phyloP scores from a whole-genome alignment of 2,888 invertebrate genomes.

The Sthenelais limicola region DNA sequence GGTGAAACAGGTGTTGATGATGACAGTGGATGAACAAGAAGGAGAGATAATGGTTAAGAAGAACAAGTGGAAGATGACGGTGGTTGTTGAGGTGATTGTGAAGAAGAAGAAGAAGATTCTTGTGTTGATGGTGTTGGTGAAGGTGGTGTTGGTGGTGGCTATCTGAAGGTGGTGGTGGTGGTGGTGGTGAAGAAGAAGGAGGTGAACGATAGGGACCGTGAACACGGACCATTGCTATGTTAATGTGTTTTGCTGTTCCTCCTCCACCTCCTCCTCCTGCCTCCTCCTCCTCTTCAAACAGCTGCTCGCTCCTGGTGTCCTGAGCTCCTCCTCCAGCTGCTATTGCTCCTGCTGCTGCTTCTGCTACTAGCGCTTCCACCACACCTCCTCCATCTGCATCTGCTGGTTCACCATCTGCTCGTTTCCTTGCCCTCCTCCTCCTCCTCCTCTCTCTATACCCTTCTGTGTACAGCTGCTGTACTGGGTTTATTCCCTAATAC shows the following conservation, averaged over 20 bases:
- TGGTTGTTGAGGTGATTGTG: no score
- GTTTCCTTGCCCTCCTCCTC: not conserved
- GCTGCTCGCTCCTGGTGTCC: slow-evolving; percentile 15
- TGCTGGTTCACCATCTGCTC: no score
- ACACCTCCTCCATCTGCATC: not conserved
- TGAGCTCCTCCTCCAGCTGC: no score
- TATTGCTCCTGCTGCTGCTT: no score
- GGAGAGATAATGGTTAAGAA: no score
- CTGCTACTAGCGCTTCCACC: not conserved
- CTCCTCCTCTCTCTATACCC: not conserved
- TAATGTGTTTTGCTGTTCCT: slow-evolving; percentile 26
- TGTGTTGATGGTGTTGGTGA: slow-evolving; percentile 8
- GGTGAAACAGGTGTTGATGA: not conserved
- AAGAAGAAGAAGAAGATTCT: no score
- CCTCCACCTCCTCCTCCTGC: no score
- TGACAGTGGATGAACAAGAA: slow-evolving; percentile 1
- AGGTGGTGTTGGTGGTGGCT: slow-evolving; percentile 11
- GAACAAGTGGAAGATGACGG: no score
- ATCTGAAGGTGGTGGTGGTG: not conserved
- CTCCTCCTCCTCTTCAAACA: not conserved
- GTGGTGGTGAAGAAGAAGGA: not conserved
- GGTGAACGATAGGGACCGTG: not conserved
- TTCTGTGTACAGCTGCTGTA: slow-evolving; percentile 22
- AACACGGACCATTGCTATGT: slow-evolving; percentile 35
- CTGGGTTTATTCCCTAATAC: no score